Evolutionary conservation across 1,140 invertebrate species (phyloP), one percentile per base, ranked within the genome.

Genomic region (Pogonomyrmex californicus): DNA sequence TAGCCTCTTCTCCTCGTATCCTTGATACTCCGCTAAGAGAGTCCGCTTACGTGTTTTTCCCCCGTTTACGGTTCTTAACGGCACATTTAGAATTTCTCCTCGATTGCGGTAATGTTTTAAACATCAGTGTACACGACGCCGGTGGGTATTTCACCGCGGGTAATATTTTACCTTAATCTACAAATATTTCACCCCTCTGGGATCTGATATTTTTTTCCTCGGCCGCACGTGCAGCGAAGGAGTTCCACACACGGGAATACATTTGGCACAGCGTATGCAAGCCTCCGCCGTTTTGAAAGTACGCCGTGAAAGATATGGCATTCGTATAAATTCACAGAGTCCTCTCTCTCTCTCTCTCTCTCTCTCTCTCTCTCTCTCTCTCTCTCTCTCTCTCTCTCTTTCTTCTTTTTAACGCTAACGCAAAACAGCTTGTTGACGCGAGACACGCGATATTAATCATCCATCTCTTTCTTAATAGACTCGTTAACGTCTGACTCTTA

Each of bases 101-200:
- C 56, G 54, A 71, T 10, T 68, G 30, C 6, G 4, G 0, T 47
- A 14, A 83, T 83, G 68, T 75, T 60, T 83, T 75, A 73, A 83
- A 83, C 68, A 75, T 83, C 54, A 60, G 68, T 12, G 62, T 17
- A 33, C 12, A 17, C 10, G 36, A 41, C 9, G 51, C 23, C 33
- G n/a, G 36, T 38, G 41, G 63, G n/a, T 73, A 47, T 58, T 47
- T 60, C 66, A 73, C 23, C 38, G 54, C 51, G 17, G 2, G 54
- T 58, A 73, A 83, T 83, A 83, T 75, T 83, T 83, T 60, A 30
- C 10, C 54, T 47, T 83, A 47, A 83, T 75, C 30, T 60, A 44
- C 54, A 60, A 62, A 38, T 83, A 75, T 83, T 49, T 75, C 6
- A 73, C 7, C 23, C 41, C 17, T 23, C 41, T 49, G 10, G 1